Evolutionary conservation across 2,113 vertebrate genomes (phyloP).

Genomic region (Felis catus): DNA sequence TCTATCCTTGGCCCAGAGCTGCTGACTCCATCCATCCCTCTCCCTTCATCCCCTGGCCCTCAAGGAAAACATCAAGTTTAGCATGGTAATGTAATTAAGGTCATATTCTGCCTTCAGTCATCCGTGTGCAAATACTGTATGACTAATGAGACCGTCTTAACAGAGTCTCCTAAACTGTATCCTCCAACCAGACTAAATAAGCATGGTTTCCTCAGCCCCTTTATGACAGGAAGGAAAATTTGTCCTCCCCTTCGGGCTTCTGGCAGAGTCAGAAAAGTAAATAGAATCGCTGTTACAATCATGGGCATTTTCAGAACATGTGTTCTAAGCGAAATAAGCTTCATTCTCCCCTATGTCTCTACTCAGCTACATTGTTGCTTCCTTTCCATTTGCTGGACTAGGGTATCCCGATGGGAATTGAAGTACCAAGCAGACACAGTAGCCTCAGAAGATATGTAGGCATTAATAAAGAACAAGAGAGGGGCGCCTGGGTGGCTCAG

Average conservation of each 20-base stretch:
- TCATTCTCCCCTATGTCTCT: background rate
- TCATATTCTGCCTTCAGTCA: conserved; percentile 81
- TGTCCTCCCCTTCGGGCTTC: conserved; percentile 48
- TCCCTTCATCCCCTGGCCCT: conserved; percentile 2
- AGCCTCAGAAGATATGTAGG: background rate
- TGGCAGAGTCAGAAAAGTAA: conserved; percentile 58
- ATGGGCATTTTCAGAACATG: conserved; percentile 44
- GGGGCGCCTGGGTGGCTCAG: too few species aligned
- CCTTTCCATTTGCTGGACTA: background rate
- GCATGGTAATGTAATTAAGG: conserved; percentile 81
- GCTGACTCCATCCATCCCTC: background rate
- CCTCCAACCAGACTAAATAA: conserved; percentile 45
- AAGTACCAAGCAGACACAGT: too few species aligned
- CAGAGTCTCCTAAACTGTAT: conserved; percentile 42
- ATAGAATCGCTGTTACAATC: background rate
- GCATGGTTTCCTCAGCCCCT: conserved; percentile 61
- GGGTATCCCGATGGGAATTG: too few species aligned
- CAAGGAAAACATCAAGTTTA: conserved; percentile 62
- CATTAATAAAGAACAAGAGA: background rate
- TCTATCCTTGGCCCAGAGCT: conserved; percentile 23
- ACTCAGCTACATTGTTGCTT: background rate
- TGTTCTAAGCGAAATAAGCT: conserved; percentile 69
- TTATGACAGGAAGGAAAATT: conserved; percentile 69
- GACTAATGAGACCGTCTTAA: conserved; percentile 78
- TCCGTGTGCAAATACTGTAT: conserved; percentile 62